Evolutionary conservation across 2,888 invertebrate species (phyloP), one percentile per base, ranked within the genome.

Genomic region (Serrognathus titanus): DNA sequence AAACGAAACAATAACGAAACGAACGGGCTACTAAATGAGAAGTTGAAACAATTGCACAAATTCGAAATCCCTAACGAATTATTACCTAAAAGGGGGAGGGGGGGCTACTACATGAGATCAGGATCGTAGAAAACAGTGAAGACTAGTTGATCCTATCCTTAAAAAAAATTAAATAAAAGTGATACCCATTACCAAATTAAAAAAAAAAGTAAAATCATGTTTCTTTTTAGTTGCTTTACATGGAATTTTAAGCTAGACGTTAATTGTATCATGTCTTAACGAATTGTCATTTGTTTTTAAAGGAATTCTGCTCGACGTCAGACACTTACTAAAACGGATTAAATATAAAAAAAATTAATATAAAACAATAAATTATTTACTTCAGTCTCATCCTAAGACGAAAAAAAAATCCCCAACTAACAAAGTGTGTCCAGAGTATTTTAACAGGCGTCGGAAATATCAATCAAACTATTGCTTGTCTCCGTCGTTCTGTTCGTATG

Each of bases 81-180:
- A 31, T 31, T 31, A 31, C 24, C 24, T 31, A 31, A 31, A 31
- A 31, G 24, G 24, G 20, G 20, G 4, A 4, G 20, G 20, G 24
- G 24, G 4, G 16, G 16, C 16, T 16, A 13, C 16, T 38, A 37
- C 38, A 48, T 65, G 69, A 69, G 67, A 67, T 69, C 66, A 63
- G 62, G 47, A 55, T 53, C 62, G 57, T 47, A 53, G 48, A 54
- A 54, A 59, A 55, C 51, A 55, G 48, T 56, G 47, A 53, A 61
- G 67, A 69, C 67, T 68, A 68, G 67, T 61, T 58, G 62, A 61
- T 66, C 61, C 64, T 64, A 58, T 66, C 61, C 62, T 64, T 66
- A 61, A 59, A 59, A 60, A 61, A 56, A 53, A 61, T 62, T 46
- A 48, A 58, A 55, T 61, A 48, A 39, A 58, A 54, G 38, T 59